Conservation (phyloP, 1,140 invertebrate species). For the Trichonephila clavipes region DNA sequence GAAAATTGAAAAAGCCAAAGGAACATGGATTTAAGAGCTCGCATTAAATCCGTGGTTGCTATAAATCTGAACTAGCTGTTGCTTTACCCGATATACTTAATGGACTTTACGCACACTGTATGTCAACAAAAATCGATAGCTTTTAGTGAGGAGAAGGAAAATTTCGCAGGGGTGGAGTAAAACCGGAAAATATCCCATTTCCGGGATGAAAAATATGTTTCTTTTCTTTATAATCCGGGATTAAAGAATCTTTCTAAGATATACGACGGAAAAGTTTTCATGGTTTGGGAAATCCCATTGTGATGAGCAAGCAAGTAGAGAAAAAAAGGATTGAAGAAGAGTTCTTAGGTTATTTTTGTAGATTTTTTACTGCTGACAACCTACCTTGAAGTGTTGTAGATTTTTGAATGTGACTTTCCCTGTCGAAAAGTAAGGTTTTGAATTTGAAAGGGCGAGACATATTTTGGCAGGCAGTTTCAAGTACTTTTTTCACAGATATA, state of each 20-base stretch:
- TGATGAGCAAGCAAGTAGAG: not conserved
- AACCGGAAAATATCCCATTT: slow-evolving; percentile 23
- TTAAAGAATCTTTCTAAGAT: slow-evolving; percentile 2
- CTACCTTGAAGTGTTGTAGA: not conserved
- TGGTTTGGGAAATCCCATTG: not conserved
- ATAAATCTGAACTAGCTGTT: slow-evolving; percentile 30
- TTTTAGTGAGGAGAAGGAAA: slow-evolving; percentile 38
- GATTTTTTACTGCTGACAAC: not conserved
- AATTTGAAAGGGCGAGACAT: not conserved
- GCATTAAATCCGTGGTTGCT: not conserved
- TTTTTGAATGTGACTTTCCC: not conserved
- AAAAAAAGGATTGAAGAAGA: not conserved
- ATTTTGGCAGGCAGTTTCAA: not conserved
- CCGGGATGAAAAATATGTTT: not conserved
- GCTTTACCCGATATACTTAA: slow-evolving; percentile 46
- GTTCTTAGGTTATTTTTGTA: not conserved
- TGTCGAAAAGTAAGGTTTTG: not conserved
- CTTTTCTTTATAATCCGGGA: not conserved
- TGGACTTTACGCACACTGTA: not conserved
- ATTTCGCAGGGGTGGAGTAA: not conserved
- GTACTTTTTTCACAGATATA: not conserved
- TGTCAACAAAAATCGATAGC: slow-evolving; percentile 51
- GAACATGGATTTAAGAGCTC: not conserved
- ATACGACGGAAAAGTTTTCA: not conserved
- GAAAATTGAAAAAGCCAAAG: not conserved